phyloP scores from a whole-genome alignment of 2,888 invertebrate genomes.

The Erynnis tages region DNA sequence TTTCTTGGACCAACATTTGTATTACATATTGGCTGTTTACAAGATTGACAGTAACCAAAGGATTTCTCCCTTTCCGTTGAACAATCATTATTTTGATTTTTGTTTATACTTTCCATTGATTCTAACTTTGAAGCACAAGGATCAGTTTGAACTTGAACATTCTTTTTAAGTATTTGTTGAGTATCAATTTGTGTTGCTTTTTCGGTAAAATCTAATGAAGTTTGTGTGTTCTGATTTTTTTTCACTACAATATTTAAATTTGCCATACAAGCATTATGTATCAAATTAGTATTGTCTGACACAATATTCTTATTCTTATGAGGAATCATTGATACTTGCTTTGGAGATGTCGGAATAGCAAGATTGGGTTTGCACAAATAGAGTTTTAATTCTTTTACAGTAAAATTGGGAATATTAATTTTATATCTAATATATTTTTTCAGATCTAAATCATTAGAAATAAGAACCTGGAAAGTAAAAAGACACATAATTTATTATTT shows the following conservation, averaged over 20 bases:
- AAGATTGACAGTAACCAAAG: not conserved
- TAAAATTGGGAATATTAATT: constrained; percentile 40
- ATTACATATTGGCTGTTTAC: not conserved
- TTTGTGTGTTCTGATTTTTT: not conserved
- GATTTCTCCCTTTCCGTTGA: not conserved
- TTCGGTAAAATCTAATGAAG: not conserved
- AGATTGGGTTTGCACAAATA: constrained; percentile 20
- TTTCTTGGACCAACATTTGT: not conserved
- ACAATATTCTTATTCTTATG: not conserved
- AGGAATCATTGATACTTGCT: not conserved
- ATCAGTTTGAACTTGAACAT: constrained; percentile 9
- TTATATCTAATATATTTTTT: constrained; percentile 37
- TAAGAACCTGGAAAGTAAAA: constrained; percentile 47
- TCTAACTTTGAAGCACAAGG: not conserved
- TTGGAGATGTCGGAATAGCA: not conserved
- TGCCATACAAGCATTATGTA: not conserved
- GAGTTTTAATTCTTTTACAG: constrained; percentile 44
- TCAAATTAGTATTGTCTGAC: not conserved
- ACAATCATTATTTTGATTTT: not conserved
- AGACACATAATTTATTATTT: not conserved
- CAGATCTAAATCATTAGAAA: constrained; percentile 46
- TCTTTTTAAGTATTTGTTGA: not conserved
- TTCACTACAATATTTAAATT: not conserved
- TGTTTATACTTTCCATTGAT: not conserved
- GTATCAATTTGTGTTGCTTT: not conserved